Base-by-base conservation (phyloP, 2,888 invertebrate genomes). In the Tenthredo livida region DNA sequence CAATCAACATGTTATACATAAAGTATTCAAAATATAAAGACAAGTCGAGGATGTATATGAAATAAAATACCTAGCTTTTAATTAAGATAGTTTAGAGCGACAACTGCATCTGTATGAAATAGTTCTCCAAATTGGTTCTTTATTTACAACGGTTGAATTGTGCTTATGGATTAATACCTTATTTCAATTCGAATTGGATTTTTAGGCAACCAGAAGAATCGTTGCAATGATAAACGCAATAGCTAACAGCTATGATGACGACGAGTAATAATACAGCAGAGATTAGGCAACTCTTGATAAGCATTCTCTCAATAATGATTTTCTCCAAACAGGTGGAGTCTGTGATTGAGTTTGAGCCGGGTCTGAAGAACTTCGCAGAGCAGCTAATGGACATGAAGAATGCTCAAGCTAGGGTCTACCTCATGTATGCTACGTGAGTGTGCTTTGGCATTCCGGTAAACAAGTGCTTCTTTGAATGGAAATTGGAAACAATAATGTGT, bases 321-420 rank as follows among this genome's bases (percentile, higher is more conserved):
- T 65, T 61, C 65, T 82, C 70, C 75, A 87, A 92, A 75, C 95
- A 97, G 94, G 97, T 99, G 78, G 98, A 98, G 92, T 96, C 97
- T 89, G 97, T 98, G 72, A 97, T 98, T 77, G 98, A 98, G 93
- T 98, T 98, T 92, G 98, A 98, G 92, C 97, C 98, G 0, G 98
- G 98, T 25, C 93, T 98, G 87, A 97, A 97, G 86, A 97, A 96
- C 88, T 98, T 98, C 91, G 96, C 96, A 67, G 96, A 97, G 40
- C 96, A 97, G 91, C 94, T 99, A 83, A 94, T 95, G 88, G 97
- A 97, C 88, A 96, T 98, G 91, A 97, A 96, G 92, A 96, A 96
- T 87, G 97, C 97, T 25, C 98, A 98, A 93, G 97, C 98, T 2
- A 95, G 98, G 90, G 98, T 99, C 0, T 98, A 98, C 90, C 95